Evolutionary conservation across 92 coral and sea anemone genomes (phyloP).

Genomic region (Pocillopora meandrina): DNA sequence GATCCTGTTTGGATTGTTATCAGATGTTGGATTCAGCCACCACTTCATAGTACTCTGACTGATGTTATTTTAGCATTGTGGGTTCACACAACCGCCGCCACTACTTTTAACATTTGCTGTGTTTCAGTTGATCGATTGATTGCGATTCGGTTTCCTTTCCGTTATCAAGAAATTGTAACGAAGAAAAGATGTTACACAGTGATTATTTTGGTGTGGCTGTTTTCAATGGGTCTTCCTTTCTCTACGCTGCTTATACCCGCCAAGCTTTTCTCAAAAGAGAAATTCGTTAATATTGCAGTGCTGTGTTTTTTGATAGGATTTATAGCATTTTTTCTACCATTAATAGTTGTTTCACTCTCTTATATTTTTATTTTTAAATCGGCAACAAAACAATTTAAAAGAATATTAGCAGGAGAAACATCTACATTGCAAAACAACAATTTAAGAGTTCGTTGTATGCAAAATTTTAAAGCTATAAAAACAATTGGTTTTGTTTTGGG

Average conservation of each 20-base stretch:
- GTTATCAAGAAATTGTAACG: slow-evolving; percentile 1
- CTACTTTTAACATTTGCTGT: background rate
- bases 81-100: slow-evolving; percentile 3
- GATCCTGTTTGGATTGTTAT: background rate
- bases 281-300: background rate
- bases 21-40: background rate
- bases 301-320: too few relatives aligned
- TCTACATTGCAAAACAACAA: background rate
- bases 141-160: slow-evolving; percentile 3
- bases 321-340: background rate
- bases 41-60: background rate
- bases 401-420: background rate
- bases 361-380: background rate
- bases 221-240: background rate
- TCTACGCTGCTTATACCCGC: background rate
- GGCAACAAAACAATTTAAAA: background rate
- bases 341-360: background rate
- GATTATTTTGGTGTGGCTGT: background rate
- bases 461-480: slow-evolving; percentile 1
- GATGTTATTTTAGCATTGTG: background rate
- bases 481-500: slow-evolving; percentile 5
- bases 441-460: background rate
- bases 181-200: slow-evolving; percentile 2
- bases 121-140: background rate
- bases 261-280: too few relatives aligned